Evolutionary conservation across 2,888 invertebrate species (phyloP).

Genomic region (Aspidapion aeneum): DNA sequence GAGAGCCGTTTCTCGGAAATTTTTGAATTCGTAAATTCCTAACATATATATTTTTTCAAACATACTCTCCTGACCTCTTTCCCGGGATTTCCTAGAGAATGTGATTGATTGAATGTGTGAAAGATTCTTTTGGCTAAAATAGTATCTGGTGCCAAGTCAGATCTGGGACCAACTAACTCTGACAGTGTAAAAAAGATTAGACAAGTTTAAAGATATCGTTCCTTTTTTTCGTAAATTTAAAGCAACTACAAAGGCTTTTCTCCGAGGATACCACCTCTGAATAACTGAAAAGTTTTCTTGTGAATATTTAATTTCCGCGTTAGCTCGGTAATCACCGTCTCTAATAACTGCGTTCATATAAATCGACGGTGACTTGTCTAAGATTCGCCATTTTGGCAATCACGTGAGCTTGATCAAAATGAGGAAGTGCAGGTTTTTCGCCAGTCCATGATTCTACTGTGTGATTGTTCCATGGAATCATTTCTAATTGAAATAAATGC

Average conservation of each 20-base stretch:
- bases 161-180: slow-evolving; percentile 54
- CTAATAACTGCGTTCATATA: slow-evolving; percentile 69
- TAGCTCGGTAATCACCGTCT: slow-evolving; percentile 59
- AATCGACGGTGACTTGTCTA: slow-evolving; percentile 65
- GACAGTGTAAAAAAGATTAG: slow-evolving; percentile 74
- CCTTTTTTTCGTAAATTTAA: slow-evolving; percentile 63
- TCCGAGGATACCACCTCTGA: slow-evolving; percentile 75
- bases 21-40: no score
- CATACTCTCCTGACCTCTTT: no score
- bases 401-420: slow-evolving; percentile 53
- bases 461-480: slow-evolving; percentile 61
- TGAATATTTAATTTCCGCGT: slow-evolving; percentile 64
- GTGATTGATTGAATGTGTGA: no score
- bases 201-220: slow-evolving; percentile 67
- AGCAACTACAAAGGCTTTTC: slow-evolving; percentile 72
- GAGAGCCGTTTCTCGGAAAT: no score
- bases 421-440: slow-evolving; percentile 48
- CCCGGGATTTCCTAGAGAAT: no score
- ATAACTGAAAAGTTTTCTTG: slow-evolving; percentile 63
- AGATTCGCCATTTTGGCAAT: slow-evolving; percentile 59
- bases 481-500: slow-evolving; percentile 64
- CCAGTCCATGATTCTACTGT: slow-evolving; percentile 64
- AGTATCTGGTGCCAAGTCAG: slow-evolving; percentile 44
- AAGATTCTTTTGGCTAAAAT: no score
- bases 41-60: no score